Percentiles rank a stretch among this genome's conserved stretches.
phyloP scores from a whole-genome alignment of 2,888 invertebrate species.

The Lycia hirtaria region DNA sequence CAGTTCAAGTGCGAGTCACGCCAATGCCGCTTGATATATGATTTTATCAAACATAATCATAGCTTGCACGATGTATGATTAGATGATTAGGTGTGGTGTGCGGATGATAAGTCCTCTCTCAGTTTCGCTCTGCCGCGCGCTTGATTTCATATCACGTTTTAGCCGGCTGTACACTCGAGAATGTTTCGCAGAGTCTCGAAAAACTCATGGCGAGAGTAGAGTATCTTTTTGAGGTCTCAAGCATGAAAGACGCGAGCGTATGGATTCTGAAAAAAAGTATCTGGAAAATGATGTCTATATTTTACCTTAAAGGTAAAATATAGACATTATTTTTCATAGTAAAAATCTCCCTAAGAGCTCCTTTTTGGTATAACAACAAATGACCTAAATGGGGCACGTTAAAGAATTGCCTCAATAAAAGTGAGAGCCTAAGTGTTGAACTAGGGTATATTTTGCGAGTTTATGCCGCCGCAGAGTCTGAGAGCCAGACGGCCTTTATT shows the following conservation, averaged over 20 bases:
- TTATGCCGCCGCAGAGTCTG: conserved; percentile 18
- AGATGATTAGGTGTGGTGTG: too few species aligned
- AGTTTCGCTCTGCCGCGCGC: neutral
- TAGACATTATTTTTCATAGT: too few species aligned
- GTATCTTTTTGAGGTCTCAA: too few species aligned
- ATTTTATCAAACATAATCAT: conserved; percentile 13
- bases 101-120: neutral
- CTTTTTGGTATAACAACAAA: neutral
- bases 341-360: too few species aligned
- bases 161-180: too few species aligned
- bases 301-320: too few species aligned
- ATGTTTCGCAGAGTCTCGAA: too few species aligned
- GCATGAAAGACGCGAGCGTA: too few species aligned
- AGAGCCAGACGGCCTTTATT: conserved; percentile 16
- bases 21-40: conserved; percentile 22
- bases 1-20: conserved; percentile 15
- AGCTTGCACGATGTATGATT: conserved; percentile 15
- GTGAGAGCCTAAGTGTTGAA: conserved; percentile 8
- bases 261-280: too few species aligned
- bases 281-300: too few species aligned
- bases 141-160: neutral
- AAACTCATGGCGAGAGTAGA: too few species aligned
- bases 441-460: conserved; percentile 6
- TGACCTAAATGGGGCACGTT: neutral
- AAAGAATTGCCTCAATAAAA: neutral